Conservation (phyloP, 2,888 invertebrate species). For the Silvanus unidentatus region DNA sequence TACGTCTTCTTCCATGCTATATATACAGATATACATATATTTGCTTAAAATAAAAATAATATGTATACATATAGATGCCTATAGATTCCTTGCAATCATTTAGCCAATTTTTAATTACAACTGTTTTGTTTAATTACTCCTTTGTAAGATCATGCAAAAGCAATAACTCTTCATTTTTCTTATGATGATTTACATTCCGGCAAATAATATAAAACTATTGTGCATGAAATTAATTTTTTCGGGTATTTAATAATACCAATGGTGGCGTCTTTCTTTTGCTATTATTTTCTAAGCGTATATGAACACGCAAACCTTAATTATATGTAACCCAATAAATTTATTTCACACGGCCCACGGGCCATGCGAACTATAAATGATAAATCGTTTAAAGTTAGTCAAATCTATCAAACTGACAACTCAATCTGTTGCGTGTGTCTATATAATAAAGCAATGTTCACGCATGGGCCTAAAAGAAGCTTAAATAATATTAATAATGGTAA, state of each 20-base stretch:
- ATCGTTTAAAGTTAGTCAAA: slow-evolving; percentile 33
- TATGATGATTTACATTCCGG: too few relatives aligned
- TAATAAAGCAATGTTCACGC: slow-evolving; percentile 7
- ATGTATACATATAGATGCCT: too few relatives aligned
- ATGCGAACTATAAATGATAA: slow-evolving; percentile 33
- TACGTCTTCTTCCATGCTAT: slow-evolving; percentile 32
- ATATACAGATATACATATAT: slow-evolving; percentile 1
- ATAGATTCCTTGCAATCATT: slow-evolving; percentile 14
- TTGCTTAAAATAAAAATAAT: slow-evolving; percentile 14
- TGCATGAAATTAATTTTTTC: too few relatives aligned
- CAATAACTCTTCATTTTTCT: too few relatives aligned
- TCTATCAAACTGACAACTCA: slow-evolving; percentile 42
- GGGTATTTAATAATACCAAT: too few relatives aligned
- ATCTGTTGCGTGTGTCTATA: slow-evolving; percentile 30
- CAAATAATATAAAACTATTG: too few relatives aligned
- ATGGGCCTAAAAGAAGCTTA: not conserved
- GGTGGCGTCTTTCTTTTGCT: slow-evolving; percentile 16
- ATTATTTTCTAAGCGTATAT: slow-evolving; percentile 24
- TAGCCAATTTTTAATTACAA: slow-evolving; percentile 23
- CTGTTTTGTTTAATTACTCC: slow-evolving; percentile 4
- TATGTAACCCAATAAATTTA: slow-evolving; percentile 38
- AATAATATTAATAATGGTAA: too few relatives aligned
- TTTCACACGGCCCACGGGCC: slow-evolving; percentile 41
- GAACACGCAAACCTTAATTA: slow-evolving; percentile 36
- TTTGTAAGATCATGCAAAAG: too few relatives aligned